A percentile compares a stretch with the other conserved stretches of the same genome.
These are phyloP conservation scores for Drosophila neocordata DNA, from an alignment of 1,140 invertebrate genomes.

Conservation along the genomic window DNA sequence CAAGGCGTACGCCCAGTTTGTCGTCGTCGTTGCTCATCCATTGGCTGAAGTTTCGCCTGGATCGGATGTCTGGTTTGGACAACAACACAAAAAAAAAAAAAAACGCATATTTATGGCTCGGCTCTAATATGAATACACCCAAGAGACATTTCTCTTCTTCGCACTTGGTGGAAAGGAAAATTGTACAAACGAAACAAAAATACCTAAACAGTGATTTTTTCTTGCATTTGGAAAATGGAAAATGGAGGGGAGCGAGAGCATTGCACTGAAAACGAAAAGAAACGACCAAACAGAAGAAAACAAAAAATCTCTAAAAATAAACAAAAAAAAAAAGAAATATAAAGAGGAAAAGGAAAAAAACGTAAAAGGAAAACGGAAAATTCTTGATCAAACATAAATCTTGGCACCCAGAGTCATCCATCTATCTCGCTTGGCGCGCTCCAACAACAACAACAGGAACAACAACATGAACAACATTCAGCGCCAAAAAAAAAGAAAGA, in stretches of 20 bases:
- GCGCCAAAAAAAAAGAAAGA: constrained; percentile 60
- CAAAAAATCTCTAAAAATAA: constrained; percentile 52
- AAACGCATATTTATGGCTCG: constrained; percentile 71
- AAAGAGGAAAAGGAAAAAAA: constrained; percentile 49
- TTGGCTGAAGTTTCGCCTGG: constrained; percentile 52
- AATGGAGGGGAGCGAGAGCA: constrained; percentile 32
- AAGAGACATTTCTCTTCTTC: constrained; percentile 80
- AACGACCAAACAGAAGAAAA: constrained; percentile 60
- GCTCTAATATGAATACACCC: constrained; percentile 79
- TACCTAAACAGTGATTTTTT: constrained; percentile 30
- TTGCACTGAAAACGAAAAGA: constrained; percentile 43
- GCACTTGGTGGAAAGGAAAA: constrained; percentile 48
- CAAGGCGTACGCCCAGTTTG: constrained; percentile 73
- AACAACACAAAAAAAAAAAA: constrained; percentile 39
- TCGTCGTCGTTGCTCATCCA: constrained; percentile 43
- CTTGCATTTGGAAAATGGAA: constrained; percentile 1
- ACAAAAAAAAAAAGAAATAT: constrained; percentile 59
- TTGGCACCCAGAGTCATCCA: constrained; percentile 80
- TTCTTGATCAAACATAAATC: constrained; percentile 82
- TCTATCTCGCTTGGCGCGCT: constrained; percentile 79
- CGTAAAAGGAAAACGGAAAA: constrained; percentile 58
- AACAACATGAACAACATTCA: constrained; percentile 37
- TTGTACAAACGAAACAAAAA: constrained; percentile 12
- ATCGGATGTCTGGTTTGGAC: constrained; percentile 63
- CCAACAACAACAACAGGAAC: constrained; percentile 49